These are phyloP conservation scores for Trichonephila clavipes DNA, from an alignment of 1,140 invertebrate species.

Conservation along the genomic window DNA sequence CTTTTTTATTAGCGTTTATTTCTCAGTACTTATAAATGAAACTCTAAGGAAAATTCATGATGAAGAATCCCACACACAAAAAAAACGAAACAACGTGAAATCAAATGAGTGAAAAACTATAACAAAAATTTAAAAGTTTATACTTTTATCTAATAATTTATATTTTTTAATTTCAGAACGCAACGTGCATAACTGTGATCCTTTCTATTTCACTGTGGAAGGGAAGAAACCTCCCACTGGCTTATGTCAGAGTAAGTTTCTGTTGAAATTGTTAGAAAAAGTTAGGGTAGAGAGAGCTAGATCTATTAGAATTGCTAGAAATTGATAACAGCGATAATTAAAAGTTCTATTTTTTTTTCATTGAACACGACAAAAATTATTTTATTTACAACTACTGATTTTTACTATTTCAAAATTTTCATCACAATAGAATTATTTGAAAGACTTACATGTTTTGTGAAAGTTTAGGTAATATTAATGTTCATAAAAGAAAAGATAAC, in stretches of 20 bases:
- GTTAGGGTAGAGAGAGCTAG: too few species aligned
- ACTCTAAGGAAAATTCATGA: background rate
- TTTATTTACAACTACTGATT: too few species aligned
- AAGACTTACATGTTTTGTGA: too few species aligned
- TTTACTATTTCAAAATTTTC: too few species aligned
- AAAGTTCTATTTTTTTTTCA: too few species aligned
- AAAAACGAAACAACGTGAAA: background rate
- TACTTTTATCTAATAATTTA: background rate
- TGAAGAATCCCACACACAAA: background rate
- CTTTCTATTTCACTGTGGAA: conserved; percentile 49
- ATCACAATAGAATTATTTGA: too few species aligned
- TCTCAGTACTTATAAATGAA: background rate
- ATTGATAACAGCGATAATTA: too few species aligned
- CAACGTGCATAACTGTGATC: conserved; percentile 46
- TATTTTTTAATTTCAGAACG: conserved; percentile 15
- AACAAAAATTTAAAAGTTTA: background rate
- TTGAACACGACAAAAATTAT: too few species aligned
- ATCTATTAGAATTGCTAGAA: too few species aligned
- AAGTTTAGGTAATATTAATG: too few species aligned
- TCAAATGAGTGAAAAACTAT: background rate
- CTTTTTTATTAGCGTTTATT: background rate
- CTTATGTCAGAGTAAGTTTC: conserved; percentile 36
- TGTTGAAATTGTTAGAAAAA: background rate
- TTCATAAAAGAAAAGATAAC: too few species aligned
- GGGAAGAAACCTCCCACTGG: background rate